phyloP scores from a whole-genome alignment of 2,888 invertebrate genomes.

The Baccha elongata region DNA sequence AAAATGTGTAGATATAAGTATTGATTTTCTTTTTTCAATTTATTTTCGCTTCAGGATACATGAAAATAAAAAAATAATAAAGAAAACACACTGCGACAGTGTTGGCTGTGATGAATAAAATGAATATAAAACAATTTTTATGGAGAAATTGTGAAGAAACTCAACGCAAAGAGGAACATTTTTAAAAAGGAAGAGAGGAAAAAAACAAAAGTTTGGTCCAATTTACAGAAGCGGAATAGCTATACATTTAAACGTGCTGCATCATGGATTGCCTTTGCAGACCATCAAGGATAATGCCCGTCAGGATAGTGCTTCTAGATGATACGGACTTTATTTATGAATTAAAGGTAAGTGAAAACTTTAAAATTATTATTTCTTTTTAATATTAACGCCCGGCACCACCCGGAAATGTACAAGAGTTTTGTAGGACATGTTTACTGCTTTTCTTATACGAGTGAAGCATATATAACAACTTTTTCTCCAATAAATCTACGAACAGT shows the following conservation, averaged over 20 bases:
- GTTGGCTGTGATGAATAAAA: constrained; percentile 43
- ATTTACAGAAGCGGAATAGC: constrained; percentile 27
- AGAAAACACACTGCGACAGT: not conserved
- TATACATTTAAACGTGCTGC: constrained; percentile 5
- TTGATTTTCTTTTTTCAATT: constrained; percentile 48
- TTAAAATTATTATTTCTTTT: constrained; percentile 1
- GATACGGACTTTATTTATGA: constrained; percentile 95
- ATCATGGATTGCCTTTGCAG: constrained; percentile 82
- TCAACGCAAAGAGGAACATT: constrained; percentile 13
- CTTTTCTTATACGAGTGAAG: no score
- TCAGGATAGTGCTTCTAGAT: constrained; percentile 93
- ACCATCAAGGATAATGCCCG: constrained; percentile 82
- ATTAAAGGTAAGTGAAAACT: constrained; percentile 87
- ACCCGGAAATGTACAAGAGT: no score
- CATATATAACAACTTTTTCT: no score
- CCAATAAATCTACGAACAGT: no score
- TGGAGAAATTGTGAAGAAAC: constrained; percentile 22
- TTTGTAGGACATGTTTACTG: no score
- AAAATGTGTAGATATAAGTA: constrained; percentile 35
- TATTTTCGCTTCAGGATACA: constrained; percentile 64
- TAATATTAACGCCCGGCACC: no score
- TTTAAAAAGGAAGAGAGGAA: not conserved
- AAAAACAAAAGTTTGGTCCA: constrained; percentile 48
- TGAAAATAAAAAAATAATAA: not conserved
- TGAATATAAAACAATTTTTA: constrained; percentile 29